A percentile compares a stretch with the other conserved stretches of the same genome.
Evolutionary conservation across 92 coral and sea anemone species (phyloP).

Genomic region (Diadumene lineata): DNA sequence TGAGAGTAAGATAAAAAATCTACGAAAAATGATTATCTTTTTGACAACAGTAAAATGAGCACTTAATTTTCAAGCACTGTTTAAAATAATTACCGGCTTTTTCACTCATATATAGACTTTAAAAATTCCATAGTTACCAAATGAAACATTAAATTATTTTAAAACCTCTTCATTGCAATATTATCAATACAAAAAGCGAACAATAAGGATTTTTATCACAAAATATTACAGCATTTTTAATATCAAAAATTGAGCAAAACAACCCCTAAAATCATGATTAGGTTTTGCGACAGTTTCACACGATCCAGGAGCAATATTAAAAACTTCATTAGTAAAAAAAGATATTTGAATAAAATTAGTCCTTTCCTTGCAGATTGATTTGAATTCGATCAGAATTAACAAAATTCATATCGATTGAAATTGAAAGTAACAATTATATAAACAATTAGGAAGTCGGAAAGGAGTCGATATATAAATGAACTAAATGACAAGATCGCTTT

Average conservation of each 20-base stretch:
- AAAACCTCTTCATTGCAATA: too few relatives aligned
- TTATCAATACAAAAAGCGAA: too few relatives aligned
- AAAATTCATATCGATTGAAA: not conserved
- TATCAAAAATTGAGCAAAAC: not conserved
- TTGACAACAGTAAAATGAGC: not conserved
- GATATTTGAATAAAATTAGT: not conserved
- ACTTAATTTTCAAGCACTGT: not conserved
- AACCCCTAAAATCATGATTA: too few relatives aligned
- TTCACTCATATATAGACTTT: too few relatives aligned
- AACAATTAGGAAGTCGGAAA: not conserved
- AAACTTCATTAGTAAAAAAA: not conserved
- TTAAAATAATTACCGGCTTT: not conserved
- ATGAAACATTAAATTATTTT: too few relatives aligned
- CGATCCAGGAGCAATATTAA: not conserved
- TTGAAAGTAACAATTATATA: too few relatives aligned
- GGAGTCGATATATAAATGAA: not conserved
- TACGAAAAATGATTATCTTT: too few relatives aligned
- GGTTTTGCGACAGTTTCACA: too few relatives aligned
- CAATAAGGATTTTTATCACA: too few relatives aligned
- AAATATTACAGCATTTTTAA: too few relatives aligned
- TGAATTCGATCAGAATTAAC: not conserved
- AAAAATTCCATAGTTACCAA: too few relatives aligned
- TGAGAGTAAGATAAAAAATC: too few relatives aligned
- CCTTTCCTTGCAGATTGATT: not conserved
- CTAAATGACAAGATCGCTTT: not conserved